Evolutionary conservation across 2,888 invertebrate genomes (phyloP), one percentile per base, ranked within the genome.

Genomic region (Melinaea menophilus): DNA sequence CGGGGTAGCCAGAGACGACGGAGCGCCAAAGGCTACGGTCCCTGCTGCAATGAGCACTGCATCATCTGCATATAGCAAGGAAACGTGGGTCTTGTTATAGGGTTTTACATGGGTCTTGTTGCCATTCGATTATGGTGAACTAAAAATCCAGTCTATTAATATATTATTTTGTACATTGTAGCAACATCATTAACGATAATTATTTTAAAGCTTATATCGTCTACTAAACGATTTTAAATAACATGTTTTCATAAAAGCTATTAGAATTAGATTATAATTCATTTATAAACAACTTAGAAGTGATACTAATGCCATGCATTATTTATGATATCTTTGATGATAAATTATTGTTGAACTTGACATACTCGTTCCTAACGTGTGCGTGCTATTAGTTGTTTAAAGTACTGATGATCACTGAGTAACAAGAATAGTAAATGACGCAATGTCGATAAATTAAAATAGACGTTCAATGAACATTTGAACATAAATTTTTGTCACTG

Each of bases 321-420:
- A 51, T 51, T 51, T 31, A 51, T 31, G 51, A 51, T 51, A 51
- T 51, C 31, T 51, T 31, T 31, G 31, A 51, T 51, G 51, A 51
- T 51, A 51, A 51, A 51, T 51, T 51, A 51, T 51, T 31, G 51
- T 7, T 51, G 51, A 51, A 51, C 51, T 51, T 31, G 51, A 51
- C 51, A 51, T 51, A 51, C 31, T 51, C 9, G 31, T 51, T 31
- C 31, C 11, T 48, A 22, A 7, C 9, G 31, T 31, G 22, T 7
- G 7, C 7, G 51, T 51, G 31, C 22, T 51, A 31, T 51, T 5
- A 51, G 5, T 31, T 51, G 31, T 22, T 51, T 51, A 51, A 31
- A 51, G 51, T 31, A 22, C 11, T 31, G 31, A 31, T 31, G 22
- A 22, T 9, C 5, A 31, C 22, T 31, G 31, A 51, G 7, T 31